A percentile compares a stretch with the other conserved stretches of the same genome.
These are phyloP conservation scores for Philonicus albiceps DNA, from an alignment of 2,888 invertebrate genomes.

Conservation along the genomic window DNA sequence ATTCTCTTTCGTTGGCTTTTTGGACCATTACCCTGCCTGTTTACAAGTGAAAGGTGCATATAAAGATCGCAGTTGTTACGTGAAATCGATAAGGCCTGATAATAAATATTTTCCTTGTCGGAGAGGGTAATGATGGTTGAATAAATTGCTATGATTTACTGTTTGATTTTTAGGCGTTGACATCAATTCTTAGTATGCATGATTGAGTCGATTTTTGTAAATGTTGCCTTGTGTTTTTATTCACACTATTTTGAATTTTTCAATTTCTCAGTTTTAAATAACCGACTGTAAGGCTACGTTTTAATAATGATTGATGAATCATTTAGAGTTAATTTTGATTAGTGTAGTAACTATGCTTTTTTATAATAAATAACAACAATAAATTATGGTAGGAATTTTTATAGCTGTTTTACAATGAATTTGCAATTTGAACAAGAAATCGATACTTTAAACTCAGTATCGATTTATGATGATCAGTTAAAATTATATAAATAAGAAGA, in stretches of 20 bases:
- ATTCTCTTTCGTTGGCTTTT: neutral
- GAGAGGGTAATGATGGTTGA: neutral
- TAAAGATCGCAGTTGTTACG: neutral
- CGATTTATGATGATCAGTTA: too few relatives aligned
- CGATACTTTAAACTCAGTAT: too few relatives aligned
- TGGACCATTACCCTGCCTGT: neutral
- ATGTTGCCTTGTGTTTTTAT: neutral
- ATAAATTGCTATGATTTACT: neutral
- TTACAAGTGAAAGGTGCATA: neutral
- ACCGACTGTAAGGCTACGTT: neutral
- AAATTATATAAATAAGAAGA: too few relatives aligned
- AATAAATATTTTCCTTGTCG: neutral
- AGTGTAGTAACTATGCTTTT: neutral
- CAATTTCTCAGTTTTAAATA: neutral
- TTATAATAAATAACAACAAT: neutral
- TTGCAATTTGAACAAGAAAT: neutral
- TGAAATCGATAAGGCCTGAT: neutral
- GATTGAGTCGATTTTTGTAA: neutral
- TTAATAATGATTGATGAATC: neutral
- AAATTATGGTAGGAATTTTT: neutral
- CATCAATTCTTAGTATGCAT: neutral
- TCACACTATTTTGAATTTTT: neutral
- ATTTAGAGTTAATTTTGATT: neutral
- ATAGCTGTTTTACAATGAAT: neutral
- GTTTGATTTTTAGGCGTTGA: neutral